A percentile compares a stretch with the other conserved stretches of the same genome.
Conservation (phyloP, 2,888 invertebrate species). For the Ischnus inquisitorius region DNA sequence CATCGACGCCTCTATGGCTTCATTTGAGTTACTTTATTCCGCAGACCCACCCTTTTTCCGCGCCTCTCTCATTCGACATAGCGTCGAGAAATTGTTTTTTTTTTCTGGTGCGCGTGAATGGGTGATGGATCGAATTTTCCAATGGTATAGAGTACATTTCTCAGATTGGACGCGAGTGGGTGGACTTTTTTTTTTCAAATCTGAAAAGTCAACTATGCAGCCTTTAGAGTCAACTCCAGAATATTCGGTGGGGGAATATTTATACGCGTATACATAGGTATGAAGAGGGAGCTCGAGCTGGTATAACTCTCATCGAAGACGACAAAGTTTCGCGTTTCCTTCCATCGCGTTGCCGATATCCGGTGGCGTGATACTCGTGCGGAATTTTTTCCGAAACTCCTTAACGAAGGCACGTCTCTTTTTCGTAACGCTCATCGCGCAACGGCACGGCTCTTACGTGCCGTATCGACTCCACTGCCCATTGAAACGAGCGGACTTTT, state of each 20-base stretch:
- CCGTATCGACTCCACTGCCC: constrained; percentile 28
- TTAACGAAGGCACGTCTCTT: constrained; percentile 49
- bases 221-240: background rate
- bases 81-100: background rate
- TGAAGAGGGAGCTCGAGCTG: background rate
- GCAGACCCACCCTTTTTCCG: background rate
- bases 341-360: constrained; percentile 24
- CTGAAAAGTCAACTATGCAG: constrained; percentile 6
- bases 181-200: background rate
- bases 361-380: background rate
- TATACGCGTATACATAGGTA: background rate
- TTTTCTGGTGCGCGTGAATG: background rate
- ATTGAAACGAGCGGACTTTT: constrained; percentile 47
- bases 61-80: background rate
- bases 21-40: background rate
- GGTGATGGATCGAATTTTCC: background rate
- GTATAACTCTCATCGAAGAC: constrained; percentile 12
- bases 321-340: constrained; percentile 29
- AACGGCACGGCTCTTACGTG: constrained; percentile 35
- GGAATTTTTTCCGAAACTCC: constrained; percentile 44
- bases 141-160: background rate
- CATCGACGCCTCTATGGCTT: constrained; percentile 15
- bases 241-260: background rate
- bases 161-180: too few relatives aligned
- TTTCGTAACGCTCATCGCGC: constrained; percentile 19